Base-by-base conservation (phyloP, 2,113 vertebrate species). In the Anhinga anhinga region DNA sequence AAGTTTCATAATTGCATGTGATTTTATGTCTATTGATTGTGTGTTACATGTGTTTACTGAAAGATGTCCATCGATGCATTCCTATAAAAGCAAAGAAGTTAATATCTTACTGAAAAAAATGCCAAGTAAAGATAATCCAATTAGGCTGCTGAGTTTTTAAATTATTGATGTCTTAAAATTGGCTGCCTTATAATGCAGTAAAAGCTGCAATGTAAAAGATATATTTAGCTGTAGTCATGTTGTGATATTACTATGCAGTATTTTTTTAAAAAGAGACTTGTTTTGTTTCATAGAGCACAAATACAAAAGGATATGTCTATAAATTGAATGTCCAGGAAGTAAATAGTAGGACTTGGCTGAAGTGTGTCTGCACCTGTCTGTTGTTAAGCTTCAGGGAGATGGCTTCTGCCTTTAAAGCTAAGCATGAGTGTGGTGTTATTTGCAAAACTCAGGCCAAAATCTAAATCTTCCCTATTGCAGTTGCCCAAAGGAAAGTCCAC, bases 161-260 rank as follows among this genome's bases (percentile, higher is more conserved):
- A 94, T 95, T 95, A 93, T 92, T 95, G 71, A 95, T 94, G 71
- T 88, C 63, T 93, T 88, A 53, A 88, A 92, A 55, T 47, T 66
- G 45, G 17, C 91, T 90, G 70, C 56, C 70, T 62, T 88, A 44
- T 40, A 83, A 86, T 92, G 85, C 88, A 78, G 71, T 86, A 77
- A 90, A 95, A 88, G 56, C 90, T 92, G 67, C 80, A 90, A 4
- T 49, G 42, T 79, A 49, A 66, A 58, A 93, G 84, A 77, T 93
- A 56, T 23, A 85, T 94, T 95, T 92, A 93, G n/a, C 66, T 85
- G 34, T 80, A 95, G 58, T 79, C 44, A 72, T 4, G 5, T 40
- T 65, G 82, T 13, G 10, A 32, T 82, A 53, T 52, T 92, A 50
- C 66, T 62, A 30, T 65, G 62, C 34, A 55, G 49, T 59, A 23